phyloP scores from a whole-genome alignment of 2,797 vertebrate species.

The Micromesistius poutassou region DNA sequence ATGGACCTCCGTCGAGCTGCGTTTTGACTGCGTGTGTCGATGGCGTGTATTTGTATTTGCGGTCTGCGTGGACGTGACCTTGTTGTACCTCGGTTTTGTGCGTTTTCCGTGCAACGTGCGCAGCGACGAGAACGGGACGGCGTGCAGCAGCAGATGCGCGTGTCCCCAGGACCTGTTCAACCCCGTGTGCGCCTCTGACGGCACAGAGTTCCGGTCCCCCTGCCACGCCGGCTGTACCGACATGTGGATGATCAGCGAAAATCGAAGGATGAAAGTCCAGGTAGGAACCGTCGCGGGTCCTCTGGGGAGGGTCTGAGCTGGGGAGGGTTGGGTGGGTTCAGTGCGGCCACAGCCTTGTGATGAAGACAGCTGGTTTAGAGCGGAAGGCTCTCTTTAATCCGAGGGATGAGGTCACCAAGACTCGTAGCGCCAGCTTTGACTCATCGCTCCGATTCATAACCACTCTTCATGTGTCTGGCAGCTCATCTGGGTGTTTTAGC shows the following conservation, averaged over 20 bases:
- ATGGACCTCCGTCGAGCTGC: background rate
- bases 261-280: slow-evolving; percentile 47
- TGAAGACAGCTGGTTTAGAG: too few relatives aligned
- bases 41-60: background rate
- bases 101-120: background rate
- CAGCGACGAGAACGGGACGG: accelerated
- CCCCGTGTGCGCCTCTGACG: slow-evolving; percentile 80
- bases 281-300: too few relatives aligned
- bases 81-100: background rate
- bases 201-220: slow-evolving; percentile 81
- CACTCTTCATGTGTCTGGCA: too few relatives aligned
- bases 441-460: too few relatives aligned
- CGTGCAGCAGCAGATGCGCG: slow-evolving; percentile 66
- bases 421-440: too few relatives aligned
- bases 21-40: background rate
- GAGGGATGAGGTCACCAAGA: too few relatives aligned
- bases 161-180: slow-evolving; percentile 78
- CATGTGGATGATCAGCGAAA: accelerated
- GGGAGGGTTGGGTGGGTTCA: too few relatives aligned
- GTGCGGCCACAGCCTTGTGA: too few relatives aligned
- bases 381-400: too few relatives aligned
- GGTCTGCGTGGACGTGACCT: background rate
- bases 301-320: too few relatives aligned
- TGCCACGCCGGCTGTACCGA: slow-evolving; percentile 82
- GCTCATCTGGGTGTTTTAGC: too few relatives aligned